Conservation (phyloP, 2,797 vertebrate genomes). For the Cyprinella venusta region DNA sequence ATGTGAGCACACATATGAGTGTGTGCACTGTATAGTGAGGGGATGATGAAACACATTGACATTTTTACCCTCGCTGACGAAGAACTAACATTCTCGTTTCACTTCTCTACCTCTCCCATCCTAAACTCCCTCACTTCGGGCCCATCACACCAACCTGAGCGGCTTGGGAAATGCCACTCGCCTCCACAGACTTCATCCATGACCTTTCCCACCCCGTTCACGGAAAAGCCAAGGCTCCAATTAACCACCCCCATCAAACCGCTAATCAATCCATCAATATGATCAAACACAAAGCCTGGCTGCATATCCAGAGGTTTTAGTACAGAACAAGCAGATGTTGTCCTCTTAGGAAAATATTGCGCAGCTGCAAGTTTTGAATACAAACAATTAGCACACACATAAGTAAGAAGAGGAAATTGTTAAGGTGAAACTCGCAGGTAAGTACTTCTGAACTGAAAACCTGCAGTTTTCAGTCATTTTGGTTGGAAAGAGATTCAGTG, state of each 20-base stretch:
- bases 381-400: neutral
- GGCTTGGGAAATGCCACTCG: conserved; percentile 24
- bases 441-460: neutral
- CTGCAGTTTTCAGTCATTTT: conserved; percentile 28
- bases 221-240: conserved; percentile 41
- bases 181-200: conserved; percentile 3
- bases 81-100: conserved; percentile 21
- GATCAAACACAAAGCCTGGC: neutral
- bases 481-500: conserved; percentile 17
- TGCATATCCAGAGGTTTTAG: neutral
- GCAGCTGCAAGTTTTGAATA: neutral
- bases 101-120: conserved; percentile 16
- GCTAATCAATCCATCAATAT: conserved; percentile 39
- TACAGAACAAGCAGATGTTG: neutral
- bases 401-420: neutral
- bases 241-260: conserved; percentile 27
- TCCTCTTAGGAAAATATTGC: neutral
- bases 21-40: conserved; percentile 26
- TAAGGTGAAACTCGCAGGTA: conserved; percentile 11
- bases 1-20: conserved; percentile 1
- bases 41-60: conserved; percentile 54
- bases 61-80: conserved; percentile 29
- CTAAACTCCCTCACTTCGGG: conserved; percentile 3
- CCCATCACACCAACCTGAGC: neutral
- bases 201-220: conserved; percentile 30